These are phyloP conservation scores for Smutsia gigantea DNA, from an alignment of 2,797 vertebrate genomes.

Conservation along the genomic window DNA sequence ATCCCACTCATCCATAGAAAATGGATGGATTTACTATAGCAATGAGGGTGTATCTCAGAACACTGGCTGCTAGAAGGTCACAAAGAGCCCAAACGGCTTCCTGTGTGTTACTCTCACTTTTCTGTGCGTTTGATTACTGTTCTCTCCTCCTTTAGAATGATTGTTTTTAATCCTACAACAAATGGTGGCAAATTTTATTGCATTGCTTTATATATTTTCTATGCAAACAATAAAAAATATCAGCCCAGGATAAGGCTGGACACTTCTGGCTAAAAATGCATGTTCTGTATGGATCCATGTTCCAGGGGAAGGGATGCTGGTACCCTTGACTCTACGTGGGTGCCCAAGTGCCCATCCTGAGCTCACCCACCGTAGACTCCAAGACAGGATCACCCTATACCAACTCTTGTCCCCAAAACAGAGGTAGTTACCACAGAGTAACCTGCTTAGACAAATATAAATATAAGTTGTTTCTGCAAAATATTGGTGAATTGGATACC, in stretches of 20 bases:
- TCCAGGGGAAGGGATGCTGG: not conserved
- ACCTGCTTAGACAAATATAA: not conserved
- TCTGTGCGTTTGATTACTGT: not conserved
- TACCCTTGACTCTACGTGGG: rapidly evolving
- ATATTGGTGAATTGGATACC: not conserved
- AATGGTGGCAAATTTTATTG: not conserved
- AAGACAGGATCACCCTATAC: rapidly evolving
- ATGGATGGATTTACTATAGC: not conserved
- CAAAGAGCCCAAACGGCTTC: rapidly evolving
- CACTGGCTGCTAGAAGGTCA: too few relatives aligned
- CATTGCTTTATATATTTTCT: not conserved
- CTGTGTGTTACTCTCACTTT: not conserved
- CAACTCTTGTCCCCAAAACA: not conserved
- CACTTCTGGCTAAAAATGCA: not conserved
- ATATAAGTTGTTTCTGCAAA: not conserved
- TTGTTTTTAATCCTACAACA: not conserved
- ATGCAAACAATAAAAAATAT: not conserved
- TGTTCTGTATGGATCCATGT: too few relatives aligned
- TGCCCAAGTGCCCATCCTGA: too few relatives aligned
- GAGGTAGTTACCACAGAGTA: not conserved
- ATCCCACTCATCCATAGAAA: not conserved
- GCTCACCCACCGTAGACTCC: rapidly evolving
- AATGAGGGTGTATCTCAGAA: not conserved
- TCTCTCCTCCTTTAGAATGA: not conserved
- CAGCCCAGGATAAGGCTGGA: not conserved